Base-by-base conservation (phyloP, 2,888 invertebrate genomes). In the Shargacucullia verbasci region DNA sequence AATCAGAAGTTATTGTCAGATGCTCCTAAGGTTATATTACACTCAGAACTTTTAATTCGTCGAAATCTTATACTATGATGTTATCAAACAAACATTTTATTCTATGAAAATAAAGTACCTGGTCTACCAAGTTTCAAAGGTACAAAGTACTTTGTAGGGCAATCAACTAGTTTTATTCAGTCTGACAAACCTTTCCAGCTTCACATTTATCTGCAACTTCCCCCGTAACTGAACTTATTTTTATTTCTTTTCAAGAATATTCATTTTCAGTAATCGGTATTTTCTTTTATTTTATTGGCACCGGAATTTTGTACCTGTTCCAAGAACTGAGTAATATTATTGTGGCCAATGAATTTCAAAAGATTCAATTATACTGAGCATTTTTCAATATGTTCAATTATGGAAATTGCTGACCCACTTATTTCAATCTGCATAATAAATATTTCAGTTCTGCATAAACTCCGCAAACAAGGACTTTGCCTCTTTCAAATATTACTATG, bases 361-460 rank as follows among this genome's bases (percentile, higher is more conserved):
- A 43, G 11, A 70, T 49, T 49, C 27, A 49, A 55, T 49, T 43
- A 35, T 8, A 41, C 20, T 44, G 37, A 12, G 39, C 27, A 48
- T 44, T 50, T 43, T 59, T 47, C 54, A 58, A 70, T 59, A 40
- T 73, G 69, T 53, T 47, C 43, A 46, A 56, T 61, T 54, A 54
- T 69, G 57, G 12, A 48, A 62, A 70, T 57, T 14, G 25, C 25
- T 46, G 37, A 52, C 54, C 39, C 38, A 61, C 70, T 45, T 70
- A 56, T 64, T 55, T 56, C 38, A 59, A 63, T 47, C 49, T 64
- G 37, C 59, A 64, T 70, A 56, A 59, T 43, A 34, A 56, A 46
- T 39, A n/a, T 53, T 43, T 20, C 34, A 35, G 41, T 33, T 31
- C 39, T 56, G 57, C 58, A 41, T 37, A 14, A 13, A 35, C 20